These are phyloP conservation scores for Zaprionus taronus DNA, from an alignment of 1,140 invertebrate species.

Conservation along the genomic window DNA sequence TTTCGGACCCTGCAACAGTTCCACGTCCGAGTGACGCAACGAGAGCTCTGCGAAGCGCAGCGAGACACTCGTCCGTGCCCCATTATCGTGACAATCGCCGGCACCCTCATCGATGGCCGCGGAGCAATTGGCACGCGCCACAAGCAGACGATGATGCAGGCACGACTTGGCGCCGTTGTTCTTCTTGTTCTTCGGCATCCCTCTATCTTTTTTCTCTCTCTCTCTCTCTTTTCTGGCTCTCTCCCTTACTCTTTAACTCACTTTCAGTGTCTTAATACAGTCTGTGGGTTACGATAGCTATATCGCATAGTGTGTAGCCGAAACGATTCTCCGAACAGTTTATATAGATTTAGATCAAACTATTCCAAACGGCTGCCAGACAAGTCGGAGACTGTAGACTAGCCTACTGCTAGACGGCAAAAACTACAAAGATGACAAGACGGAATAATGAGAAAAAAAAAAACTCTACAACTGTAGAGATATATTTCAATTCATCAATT, in stretches of 20 bases:
- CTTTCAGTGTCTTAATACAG: not conserved
- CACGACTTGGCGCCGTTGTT: not conserved
- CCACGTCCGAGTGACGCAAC: slow-evolving; percentile 38
- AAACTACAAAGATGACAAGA: not conserved
- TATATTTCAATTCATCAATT: no score
- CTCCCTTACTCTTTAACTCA: not conserved
- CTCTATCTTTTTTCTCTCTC: not conserved
- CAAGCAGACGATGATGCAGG: not conserved
- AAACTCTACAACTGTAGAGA: no score
- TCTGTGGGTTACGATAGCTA: not conserved
- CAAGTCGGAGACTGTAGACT: not conserved
- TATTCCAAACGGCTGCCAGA: not conserved
- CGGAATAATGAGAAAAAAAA: no score
- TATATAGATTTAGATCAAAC: not conserved
- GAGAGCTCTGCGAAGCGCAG: slow-evolving; percentile 37
- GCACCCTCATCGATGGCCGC: not conserved
- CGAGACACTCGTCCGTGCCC: not conserved
- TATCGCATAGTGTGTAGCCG: slow-evolving; percentile 2
- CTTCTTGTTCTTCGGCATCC: slow-evolving; percentile 17
- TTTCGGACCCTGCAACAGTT: slow-evolving; percentile 33
- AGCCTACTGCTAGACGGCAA: not conserved
- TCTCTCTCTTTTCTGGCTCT: not conserved
- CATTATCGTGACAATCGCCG: not conserved
- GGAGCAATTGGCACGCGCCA: not conserved
- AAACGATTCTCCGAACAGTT: slow-evolving; percentile 4